A percentile compares a stretch with the other conserved stretches of the same genome.
These are phyloP conservation scores for Stegastes partitus DNA, from an alignment of 2,113 vertebrate genomes.

Conservation along the genomic window DNA sequence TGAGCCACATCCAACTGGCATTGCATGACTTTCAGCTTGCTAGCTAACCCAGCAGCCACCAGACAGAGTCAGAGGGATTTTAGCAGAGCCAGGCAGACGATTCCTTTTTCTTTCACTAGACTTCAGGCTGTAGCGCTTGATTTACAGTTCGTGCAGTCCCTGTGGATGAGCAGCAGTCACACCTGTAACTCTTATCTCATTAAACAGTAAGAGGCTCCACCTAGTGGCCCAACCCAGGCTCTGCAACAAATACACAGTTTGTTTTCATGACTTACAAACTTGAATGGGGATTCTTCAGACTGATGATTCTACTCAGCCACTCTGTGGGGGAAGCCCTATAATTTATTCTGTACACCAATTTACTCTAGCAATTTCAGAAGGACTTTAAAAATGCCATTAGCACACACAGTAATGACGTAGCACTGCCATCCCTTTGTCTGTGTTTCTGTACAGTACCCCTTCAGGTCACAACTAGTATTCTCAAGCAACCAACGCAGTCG, in stretches of 20 bases:
- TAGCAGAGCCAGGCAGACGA: no score
- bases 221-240: not conserved
- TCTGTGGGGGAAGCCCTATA: no score
- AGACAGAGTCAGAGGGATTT: not conserved
- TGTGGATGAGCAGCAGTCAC: not conserved
- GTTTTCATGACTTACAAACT: not conserved
- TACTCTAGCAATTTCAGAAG: not conserved
- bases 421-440: not conserved
- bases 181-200: not conserved
- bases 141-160: not conserved
- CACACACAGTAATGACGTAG: not conserved
- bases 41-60: no score
- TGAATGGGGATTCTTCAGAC: not conserved
- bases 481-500: not conserved
- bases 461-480: not conserved
- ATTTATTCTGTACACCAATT: not conserved
- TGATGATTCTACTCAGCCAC: not conserved
- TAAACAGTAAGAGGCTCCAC: not conserved
- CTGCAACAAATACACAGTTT: not conserved
- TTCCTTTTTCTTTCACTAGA: not conserved
- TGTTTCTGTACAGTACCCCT: slow-evolving; percentile 7
- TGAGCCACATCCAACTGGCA: no score
- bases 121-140: not conserved
- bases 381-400: not conserved
- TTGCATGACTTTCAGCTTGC: no score